These are phyloP conservation scores for Heteronetta atricapilla DNA, from an alignment of 2,113 vertebrate genomes.

Conservation along the genomic window DNA sequence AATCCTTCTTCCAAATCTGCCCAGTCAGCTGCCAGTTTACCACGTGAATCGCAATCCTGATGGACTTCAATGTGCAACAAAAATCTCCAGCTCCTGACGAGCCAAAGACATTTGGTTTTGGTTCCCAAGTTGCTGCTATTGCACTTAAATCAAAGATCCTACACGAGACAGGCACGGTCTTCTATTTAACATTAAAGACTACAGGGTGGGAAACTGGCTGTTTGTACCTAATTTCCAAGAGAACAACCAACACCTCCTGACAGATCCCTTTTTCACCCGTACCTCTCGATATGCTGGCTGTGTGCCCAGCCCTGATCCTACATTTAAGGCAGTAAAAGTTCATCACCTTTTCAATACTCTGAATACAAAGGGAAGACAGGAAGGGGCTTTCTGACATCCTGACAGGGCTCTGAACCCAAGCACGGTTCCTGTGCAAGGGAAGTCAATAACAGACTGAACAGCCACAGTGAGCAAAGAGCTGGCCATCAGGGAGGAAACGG, in stretches of 20 bases:
- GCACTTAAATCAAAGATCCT: not conserved
- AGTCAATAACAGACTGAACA: not conserved
- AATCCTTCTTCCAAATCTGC: not conserved
- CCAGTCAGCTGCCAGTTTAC: not conserved
- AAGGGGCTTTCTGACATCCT: rapidly evolving
- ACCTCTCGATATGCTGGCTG: not conserved
- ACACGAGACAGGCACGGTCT: not conserved
- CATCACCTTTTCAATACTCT: not conserved
- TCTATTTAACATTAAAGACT: not conserved
- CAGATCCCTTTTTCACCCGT: not conserved
- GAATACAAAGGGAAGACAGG: not conserved
- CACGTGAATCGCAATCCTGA: not conserved
- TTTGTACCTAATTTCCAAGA: not conserved
- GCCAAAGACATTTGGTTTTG: not conserved
- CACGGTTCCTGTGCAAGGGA: not conserved
- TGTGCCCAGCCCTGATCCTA: not conserved
- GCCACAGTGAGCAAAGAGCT: not conserved
- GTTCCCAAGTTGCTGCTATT: not conserved
- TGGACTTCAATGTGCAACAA: not conserved
- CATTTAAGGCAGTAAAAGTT: not conserved
- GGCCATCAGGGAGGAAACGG: not conserved
- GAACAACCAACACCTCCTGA: not conserved
- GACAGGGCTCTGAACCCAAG: not conserved
- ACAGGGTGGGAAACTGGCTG: not conserved
- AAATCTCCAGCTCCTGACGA: not conserved